These are phyloP conservation scores for Pachyuromys duprasi DNA, from an alignment of 2,797 vertebrate genomes.

Conservation along the genomic window DNA sequence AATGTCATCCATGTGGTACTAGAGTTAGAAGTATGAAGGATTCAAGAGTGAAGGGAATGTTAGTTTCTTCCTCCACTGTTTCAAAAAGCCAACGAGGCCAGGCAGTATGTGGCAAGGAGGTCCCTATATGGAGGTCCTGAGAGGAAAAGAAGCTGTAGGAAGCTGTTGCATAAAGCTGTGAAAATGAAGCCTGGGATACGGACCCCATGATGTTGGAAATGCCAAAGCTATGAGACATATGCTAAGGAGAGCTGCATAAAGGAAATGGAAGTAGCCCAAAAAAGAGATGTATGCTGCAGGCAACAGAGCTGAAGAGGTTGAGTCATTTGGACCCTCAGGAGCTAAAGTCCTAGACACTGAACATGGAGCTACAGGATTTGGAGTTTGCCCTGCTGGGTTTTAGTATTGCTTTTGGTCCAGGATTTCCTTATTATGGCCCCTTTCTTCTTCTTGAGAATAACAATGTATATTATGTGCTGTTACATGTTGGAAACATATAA, in stretches of 20 bases:
- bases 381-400: background rate
- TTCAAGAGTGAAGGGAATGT: background rate
- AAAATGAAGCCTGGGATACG: background rate
- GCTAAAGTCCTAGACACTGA: background rate
- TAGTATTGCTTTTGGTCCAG: background rate
- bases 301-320: background rate
- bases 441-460: background rate
- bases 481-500: background rate
- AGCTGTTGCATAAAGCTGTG: background rate
- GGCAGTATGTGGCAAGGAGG: background rate
- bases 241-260: background rate
- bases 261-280: background rate
- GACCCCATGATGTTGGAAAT: background rate
- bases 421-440: background rate
- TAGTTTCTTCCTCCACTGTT: background rate
- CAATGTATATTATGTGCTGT: background rate
- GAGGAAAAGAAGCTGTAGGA: background rate
- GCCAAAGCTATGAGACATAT: background rate
- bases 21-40: background rate
- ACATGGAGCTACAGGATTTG: background rate
- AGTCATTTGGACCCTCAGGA: background rate
- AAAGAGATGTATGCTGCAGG: background rate
- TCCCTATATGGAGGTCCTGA: background rate
- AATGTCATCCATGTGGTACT: background rate
- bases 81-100: background rate